Conservation (phyloP, 2,113 vertebrate genomes). For the Otis tarda region DNA sequence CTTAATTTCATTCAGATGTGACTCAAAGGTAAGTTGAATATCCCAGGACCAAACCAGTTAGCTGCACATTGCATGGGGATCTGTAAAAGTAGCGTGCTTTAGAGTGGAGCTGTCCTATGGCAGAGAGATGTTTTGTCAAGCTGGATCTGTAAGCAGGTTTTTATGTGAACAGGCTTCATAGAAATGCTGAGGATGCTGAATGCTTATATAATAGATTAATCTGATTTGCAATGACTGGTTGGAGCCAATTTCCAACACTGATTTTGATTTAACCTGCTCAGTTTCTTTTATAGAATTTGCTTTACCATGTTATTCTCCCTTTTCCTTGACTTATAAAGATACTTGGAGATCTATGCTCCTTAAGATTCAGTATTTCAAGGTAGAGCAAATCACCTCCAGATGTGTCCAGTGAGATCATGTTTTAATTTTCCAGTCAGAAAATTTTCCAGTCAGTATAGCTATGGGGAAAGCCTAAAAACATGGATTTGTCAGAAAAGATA, state of each 20-base stretch:
- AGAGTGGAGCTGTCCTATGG: not conserved
- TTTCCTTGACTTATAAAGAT: not conserved
- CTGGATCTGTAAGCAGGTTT: not conserved
- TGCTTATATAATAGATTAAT: not conserved
- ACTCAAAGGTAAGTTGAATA: not conserved
- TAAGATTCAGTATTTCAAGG: not conserved
- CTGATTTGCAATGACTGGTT: not conserved
- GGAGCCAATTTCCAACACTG: not conserved
- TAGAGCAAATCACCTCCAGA: not conserved
- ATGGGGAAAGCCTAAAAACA: not conserved
- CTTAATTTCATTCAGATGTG: not conserved
- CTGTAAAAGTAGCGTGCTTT: not conserved
- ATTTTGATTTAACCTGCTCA: not conserved
- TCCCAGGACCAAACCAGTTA: not conserved
- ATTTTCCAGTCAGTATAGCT: not conserved
- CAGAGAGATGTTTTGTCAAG: not conserved
- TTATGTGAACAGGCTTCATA: not conserved
- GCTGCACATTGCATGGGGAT: not conserved
- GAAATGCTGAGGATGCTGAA: not conserved
- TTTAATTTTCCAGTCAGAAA: not conserved
- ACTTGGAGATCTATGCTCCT: not conserved
- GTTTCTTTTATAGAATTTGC: not conserved
- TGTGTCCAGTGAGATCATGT: fast-evolving
- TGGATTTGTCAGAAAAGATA: not conserved
- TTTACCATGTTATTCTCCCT: not conserved